phyloP scores from a whole-genome alignment of 2,888 invertebrate species.

The Geophilus truncorum region DNA sequence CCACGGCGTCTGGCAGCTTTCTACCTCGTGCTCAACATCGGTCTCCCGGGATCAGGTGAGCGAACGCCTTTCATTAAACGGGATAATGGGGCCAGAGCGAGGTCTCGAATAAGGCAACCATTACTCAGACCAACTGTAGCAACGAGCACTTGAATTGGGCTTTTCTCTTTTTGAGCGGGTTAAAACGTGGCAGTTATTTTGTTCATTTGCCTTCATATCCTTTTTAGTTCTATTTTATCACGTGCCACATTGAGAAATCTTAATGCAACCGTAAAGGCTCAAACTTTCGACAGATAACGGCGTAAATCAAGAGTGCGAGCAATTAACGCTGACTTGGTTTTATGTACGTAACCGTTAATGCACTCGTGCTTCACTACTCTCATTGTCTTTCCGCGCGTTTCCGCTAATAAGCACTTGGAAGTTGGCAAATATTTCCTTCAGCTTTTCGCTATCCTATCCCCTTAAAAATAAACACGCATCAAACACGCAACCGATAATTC shows the following conservation, averaged over 20 bases:
- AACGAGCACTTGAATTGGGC: not conserved
- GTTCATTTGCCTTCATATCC: not conserved
- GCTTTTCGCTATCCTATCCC: not conserved
- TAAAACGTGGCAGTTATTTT: not conserved
- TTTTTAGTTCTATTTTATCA: not conserved
- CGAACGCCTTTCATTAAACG: not conserved
- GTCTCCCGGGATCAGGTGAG: constrained; percentile 72
- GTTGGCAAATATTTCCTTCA: not conserved
- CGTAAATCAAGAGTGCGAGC: not conserved
- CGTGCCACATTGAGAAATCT: not conserved
- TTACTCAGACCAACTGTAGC: not conserved
- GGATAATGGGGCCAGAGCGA: constrained; percentile 4
- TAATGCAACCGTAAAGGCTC: not conserved
- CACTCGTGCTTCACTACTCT: too few species aligned
- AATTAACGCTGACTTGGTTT: too few species aligned
- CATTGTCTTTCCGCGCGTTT: too few species aligned
- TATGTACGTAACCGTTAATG: not conserved
- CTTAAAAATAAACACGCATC: constrained; percentile 5
- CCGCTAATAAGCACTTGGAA: not conserved
- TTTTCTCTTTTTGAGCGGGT: not conserved
- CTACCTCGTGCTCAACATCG: constrained; percentile 74
- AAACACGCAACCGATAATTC: constrained; percentile 3
- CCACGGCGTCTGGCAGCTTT: constrained; percentile 80
- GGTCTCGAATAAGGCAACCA: not conserved
- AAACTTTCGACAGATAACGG: not conserved